Conservation (phyloP, 2,113 vertebrate species). For the Sciurus niger region DNA sequence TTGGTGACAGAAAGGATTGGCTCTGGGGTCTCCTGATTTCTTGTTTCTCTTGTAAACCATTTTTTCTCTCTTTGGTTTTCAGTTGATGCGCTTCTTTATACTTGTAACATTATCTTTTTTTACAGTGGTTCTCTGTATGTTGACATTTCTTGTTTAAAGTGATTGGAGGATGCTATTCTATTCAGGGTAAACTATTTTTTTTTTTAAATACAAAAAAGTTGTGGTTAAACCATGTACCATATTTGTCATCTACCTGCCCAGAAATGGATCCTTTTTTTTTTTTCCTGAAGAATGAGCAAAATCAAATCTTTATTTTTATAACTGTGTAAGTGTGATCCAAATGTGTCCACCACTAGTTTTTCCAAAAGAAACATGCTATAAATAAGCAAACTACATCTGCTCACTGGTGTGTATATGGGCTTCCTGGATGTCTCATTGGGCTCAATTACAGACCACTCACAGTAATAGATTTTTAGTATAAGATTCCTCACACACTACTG, state of each 20-base stretch:
- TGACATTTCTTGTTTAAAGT: slow-evolving; percentile 18
- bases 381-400: no score
- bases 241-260: background rate
- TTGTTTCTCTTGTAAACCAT: background rate
- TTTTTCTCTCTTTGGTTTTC: background rate
- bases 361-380: no score
- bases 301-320: no score
- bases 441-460: no score
- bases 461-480: no score
- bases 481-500: background rate
- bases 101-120: background rate
- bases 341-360: no score
- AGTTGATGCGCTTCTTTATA: background rate
- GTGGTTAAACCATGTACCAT: background rate
- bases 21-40: background rate
- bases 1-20: background rate
- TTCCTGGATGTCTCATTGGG: no score
- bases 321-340: no score
- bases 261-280: background rate
- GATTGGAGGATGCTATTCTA: background rate
- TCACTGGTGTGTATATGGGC: no score
- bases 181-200: background rate
- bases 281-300: no score
- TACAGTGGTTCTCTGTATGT: background rate
- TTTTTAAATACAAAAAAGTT: background rate